Evolutionary conservation across 1,140 invertebrate species (phyloP), one percentile per base, ranked within the genome.

Genomic region (Zaprionus nigranus): DNA sequence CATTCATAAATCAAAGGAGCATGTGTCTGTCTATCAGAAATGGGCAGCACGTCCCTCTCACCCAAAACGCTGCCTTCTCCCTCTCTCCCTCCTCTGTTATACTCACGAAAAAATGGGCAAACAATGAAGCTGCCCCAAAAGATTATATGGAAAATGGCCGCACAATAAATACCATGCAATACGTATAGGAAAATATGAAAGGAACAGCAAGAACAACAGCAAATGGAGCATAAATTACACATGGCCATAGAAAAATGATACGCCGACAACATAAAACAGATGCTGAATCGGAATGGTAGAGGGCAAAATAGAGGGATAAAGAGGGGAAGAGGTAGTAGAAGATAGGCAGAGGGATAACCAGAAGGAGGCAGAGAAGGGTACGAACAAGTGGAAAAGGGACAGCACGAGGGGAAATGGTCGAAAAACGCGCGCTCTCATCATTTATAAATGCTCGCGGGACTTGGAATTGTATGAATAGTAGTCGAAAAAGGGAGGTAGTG

Each of bases 161-260:
- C 84, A 88, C 81, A 84, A 78, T 88, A 88, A 75, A 83, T 82
- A 49, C 46, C 46, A 86, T 81, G 69, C 30, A 62, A 70, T 65
- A 66, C 49, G 66, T 63, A 74, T 73, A 79, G 70, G 72, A 88
- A 87, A 81, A 70, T 88, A 77, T 71, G 81, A 81, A 81, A 75
- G 28, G 28, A 30, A 7, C 28, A 79, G 62, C 46, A 61, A 49
- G 43, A 68, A 36, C 70, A 69, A 49, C 61, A 82, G 61, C 84
- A 84, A 87, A 90, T 87, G 81, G 81, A 80, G 84, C 85, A 87
- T 87, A 87, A 88, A 87, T 87, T 87, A 87, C 85, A 90, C 84
- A 87, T 87, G 81, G 84, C 84, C 81, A 87, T 87, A 87, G 84
- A 87, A 88, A 87, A 84, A 87, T 87, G 84, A 87, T 87, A 81